Percentiles rank a stretch among this genome's conserved stretches.
These are phyloP conservation scores for Diplodus puntazzo DNA, from an alignment of 2,797 vertebrate genomes.

Conservation along the genomic window DNA sequence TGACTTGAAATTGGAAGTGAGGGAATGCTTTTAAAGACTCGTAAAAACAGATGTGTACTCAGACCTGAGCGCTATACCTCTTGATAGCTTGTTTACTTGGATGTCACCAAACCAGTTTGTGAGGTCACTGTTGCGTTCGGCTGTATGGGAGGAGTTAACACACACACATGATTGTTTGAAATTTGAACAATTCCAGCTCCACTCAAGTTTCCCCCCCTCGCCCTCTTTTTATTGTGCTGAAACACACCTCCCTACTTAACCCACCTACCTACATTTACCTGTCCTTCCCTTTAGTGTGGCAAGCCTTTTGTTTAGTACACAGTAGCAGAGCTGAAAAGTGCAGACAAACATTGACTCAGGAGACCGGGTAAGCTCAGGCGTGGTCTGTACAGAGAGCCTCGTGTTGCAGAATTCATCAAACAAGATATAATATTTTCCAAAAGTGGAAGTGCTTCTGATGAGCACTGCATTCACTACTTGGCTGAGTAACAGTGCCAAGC, in stretches of 20 bases:
- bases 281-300: conserved; percentile 26
- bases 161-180: conserved; percentile 20
- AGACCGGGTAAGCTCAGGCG: conserved; percentile 37
- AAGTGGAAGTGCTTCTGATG: not conserved
- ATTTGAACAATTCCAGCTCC: conserved; percentile 24
- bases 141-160: conserved; percentile 53
- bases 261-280: conserved; percentile 14
- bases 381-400: conserved; percentile 4
- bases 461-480: not conserved
- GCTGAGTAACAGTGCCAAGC: not conserved
- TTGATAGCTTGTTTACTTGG: conserved; percentile 70
- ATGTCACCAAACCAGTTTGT: conserved; percentile 75
- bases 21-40: conserved; percentile 33
- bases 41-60: not conserved
- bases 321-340: conserved; percentile 42
- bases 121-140: conserved; percentile 49
- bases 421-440: not conserved
- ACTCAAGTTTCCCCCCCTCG: conserved; percentile 37
- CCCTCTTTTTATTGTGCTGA: conserved; percentile 33
- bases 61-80: not conserved
- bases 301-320: conserved; percentile 68
- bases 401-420: conserved; percentile 11
- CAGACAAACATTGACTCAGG: conserved; percentile 66
- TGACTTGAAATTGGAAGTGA: not conserved
- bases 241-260: conserved; percentile 13